Base-by-base conservation (phyloP, 2,113 vertebrate species). In the Nestor notabilis region DNA sequence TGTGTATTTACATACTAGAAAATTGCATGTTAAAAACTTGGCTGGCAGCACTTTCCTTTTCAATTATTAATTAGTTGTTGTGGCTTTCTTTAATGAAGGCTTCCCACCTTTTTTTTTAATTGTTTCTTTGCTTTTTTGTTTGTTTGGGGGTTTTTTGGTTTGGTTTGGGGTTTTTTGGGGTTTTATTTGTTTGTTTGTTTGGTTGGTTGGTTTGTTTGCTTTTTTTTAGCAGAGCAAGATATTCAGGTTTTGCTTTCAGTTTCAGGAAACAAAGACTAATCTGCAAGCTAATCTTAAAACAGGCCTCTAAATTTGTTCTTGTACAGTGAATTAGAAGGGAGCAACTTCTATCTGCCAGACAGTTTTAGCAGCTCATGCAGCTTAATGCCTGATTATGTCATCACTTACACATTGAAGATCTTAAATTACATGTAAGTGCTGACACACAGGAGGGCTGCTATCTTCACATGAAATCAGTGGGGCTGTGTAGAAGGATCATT, bases 11-110 rank as follows among this genome's bases (percentile, higher is more conserved):
- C 35, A 47, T 63, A 83, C 46, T 49, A 81, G 79, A 93, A 96
- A 90, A 94, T 75, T 37, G 25, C 27, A 35, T 69, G 71, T 86
- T 84, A 75, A 92, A 89, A 81, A 49, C 56, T 87, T 75, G 43
- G 55, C 80, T 95, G 60, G 46, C 52, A 90, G 39, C 52, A 69
- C 29, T 70, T 52, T 53, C 52, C 9, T 64, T 86, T 95, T 94
- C 88, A 50, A 90, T 96, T 50, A 70, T 84, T 89, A 83, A 93
- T 90, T 96, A 96, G 88, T 88, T 63, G 47, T 17, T 58, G 43
- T 16, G 16, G 9, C 20, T 91, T 94, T 72, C 58, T 93, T 76
- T 86, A 95, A 95, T 81, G 63, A 86, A 88, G 19, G 33, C 19
- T 11, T 95, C 75, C 41, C 58, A 92, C 82, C 53, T 90, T 44